Evolutionary conservation across 2,888 invertebrate genomes (phyloP).

Genomic region (Endotricha flammealis): DNA sequence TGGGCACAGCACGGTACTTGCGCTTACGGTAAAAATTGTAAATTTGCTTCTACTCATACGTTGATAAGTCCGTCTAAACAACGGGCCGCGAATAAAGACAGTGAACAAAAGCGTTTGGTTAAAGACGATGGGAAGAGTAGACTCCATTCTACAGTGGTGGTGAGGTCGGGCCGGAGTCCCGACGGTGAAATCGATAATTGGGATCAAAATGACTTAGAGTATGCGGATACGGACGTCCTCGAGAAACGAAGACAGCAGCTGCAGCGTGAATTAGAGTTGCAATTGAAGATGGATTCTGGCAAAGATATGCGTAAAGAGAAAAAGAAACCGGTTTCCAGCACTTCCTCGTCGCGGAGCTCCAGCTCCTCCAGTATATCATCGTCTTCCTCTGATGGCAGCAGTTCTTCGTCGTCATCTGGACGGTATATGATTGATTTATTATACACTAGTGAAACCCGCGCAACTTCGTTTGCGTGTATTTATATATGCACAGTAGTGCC

Average conservation of each 20-base stretch:
- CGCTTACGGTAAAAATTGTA: constrained; percentile 87
- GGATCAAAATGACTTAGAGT: constrained; percentile 88
- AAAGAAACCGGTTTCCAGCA: constrained; percentile 82
- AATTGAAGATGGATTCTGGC: constrained; percentile 84
- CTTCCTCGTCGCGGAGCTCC: constrained; percentile 82
- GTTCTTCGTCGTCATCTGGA: constrained; percentile 80
- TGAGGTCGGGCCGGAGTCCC: constrained; percentile 76
- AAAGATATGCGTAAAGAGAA: constrained; percentile 84
- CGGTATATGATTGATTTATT: constrained; percentile 36
- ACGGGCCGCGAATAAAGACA: constrained; percentile 82
- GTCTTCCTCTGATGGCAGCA: constrained; percentile 82
- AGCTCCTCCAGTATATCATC: constrained; percentile 82
- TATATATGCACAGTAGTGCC: no score
- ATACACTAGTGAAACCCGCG: no score
- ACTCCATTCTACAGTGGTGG: constrained; percentile 81
- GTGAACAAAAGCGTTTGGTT: constrained; percentile 66
- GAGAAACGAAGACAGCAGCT: constrained; percentile 86
- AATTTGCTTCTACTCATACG: constrained; percentile 85
- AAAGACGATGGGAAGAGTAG: constrained; percentile 82
- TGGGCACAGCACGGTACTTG: constrained; percentile 88
- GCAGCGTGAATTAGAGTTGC: constrained; percentile 87
- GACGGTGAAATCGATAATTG: constrained; percentile 85
- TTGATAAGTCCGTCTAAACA: constrained; percentile 87
- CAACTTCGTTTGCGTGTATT: no score
- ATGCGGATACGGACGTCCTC: constrained; percentile 88